Evolutionary conservation across 2,888 invertebrate genomes (phyloP).

Genomic region (Elmis aenea): DNA sequence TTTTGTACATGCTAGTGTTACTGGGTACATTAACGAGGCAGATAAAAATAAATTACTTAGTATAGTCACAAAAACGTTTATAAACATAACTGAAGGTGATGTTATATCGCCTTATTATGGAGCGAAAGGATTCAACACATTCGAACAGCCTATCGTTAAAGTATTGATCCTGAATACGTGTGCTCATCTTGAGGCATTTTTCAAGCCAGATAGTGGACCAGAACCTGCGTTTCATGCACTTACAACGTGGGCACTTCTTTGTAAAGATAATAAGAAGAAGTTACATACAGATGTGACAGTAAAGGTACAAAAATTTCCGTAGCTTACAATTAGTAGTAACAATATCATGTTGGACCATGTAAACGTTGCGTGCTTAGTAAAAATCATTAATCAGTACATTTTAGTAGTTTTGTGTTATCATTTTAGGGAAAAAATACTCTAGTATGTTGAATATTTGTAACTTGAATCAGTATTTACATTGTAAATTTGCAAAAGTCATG

Average conservation of each 20-base stretch:
- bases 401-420: no score
- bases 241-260: constrained; percentile 33
- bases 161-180: constrained; percentile 51
- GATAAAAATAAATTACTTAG: constrained; percentile 36
- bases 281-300: constrained; percentile 34
- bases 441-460: no score
- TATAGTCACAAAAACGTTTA: constrained; percentile 32
- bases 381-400: no score
- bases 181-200: constrained; percentile 33
- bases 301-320: constrained; percentile 51
- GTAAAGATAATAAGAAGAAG: constrained; percentile 32
- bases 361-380: no score
- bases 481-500: no score
- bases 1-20: constrained; percentile 37
- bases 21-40: constrained; percentile 38
- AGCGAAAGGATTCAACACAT: constrained; percentile 63
- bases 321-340: not conserved
- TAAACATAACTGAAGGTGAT: constrained; percentile 48
- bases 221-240: constrained; percentile 36
- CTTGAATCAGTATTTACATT: no score
- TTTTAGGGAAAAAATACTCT: no score
- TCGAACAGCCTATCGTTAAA: constrained; percentile 56
- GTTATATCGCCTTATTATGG: constrained; percentile 66
- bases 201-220: constrained; percentile 30
- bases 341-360: not conserved